Evolutionary conservation across 2,888 invertebrate genomes (phyloP), one percentile per base, ranked within the genome.

Genomic region (Mamestra brassicae): DNA sequence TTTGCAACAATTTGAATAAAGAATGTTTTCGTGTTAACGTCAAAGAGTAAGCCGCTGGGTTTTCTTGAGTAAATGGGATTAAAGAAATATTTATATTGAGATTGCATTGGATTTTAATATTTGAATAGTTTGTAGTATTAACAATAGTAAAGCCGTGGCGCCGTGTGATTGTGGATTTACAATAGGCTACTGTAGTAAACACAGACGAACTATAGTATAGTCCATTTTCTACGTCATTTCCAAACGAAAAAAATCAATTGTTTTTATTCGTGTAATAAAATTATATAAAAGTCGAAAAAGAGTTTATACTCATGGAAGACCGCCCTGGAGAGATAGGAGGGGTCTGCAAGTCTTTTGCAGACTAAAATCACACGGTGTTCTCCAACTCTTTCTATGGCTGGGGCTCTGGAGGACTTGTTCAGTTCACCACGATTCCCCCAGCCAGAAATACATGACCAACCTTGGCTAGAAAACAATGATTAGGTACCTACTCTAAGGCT

Each of bases 51-150:
- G 69, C 77, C 60, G 75, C 54, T 57, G 57, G n/a, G 38, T 65
- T 67, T n/a, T 34, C 45, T 66, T 78, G n/a, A 68, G 34, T 63
- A 71, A 67, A 85, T 64, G 47, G 78, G 70, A 85, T 77, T 71
- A 70, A 3, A 55, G 50, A 70, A 71, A 82, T 76, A 36, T 76
- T 85, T 68, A 63, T 76, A 67, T 76, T 71, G 36, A 10, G 42
- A 26, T 70, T 76, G 57, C 26, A 67, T 67, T 57, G 34, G 42
- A 70, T 70, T 82, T 76, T 7, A 57, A 64, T 62, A 55, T 52
- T 76, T 69, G 11, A 47, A 71, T 66, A 50, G 64, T 13, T 13
- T 38, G 50, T 58, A 42, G 34, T 64, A 36, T 26, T 66, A 26
- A 67, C 47, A 74, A 74, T 66, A n/a, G 26, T 17, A 8, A 55